Conservation (phyloP, 2,113 vertebrate species). For the Brachirus orientalis region DNA sequence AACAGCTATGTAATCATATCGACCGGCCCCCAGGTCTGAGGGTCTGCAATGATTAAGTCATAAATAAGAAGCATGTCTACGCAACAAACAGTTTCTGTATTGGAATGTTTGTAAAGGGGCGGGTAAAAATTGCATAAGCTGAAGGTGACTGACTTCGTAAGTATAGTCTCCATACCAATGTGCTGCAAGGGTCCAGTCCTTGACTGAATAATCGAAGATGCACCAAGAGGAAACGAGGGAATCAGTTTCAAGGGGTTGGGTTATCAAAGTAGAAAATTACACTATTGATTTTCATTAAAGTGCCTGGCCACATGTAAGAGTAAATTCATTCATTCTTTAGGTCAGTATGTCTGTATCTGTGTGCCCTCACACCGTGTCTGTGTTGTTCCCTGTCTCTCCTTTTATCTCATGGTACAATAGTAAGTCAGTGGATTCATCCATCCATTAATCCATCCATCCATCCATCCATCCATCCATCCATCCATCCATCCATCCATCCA, state of each 20-base stretch:
- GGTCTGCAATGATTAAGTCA: conserved; percentile 61
- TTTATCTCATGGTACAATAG: background rate
- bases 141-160: conserved; percentile 67
- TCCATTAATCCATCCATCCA: no score
- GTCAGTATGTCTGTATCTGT: conserved; percentile 32
- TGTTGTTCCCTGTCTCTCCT: background rate
- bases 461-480: no score
- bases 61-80: conserved; percentile 55
- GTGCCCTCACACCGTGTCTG: background rate
- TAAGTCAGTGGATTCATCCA: no score
- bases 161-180: conserved; percentile 44
- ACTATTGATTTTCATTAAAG: conserved; percentile 83
- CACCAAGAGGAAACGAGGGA: conserved; percentile 78
- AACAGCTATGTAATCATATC: conserved; percentile 60
- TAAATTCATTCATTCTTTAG: conserved; percentile 69
- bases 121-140: conserved; percentile 21
- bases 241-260: conserved; percentile 73
- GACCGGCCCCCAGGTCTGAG: conserved; percentile 41
- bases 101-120: conserved; percentile 16
- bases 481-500: no score
- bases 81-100: conserved; percentile 35
- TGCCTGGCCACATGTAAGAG: conserved; percentile 38
- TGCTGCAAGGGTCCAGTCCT: conserved; percentile 35
- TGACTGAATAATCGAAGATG: conserved; percentile 79
- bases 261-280: conserved; percentile 82